phyloP scores from a whole-genome alignment of 2,113 vertebrate species.

The Hippocampus guttulatus region DNA sequence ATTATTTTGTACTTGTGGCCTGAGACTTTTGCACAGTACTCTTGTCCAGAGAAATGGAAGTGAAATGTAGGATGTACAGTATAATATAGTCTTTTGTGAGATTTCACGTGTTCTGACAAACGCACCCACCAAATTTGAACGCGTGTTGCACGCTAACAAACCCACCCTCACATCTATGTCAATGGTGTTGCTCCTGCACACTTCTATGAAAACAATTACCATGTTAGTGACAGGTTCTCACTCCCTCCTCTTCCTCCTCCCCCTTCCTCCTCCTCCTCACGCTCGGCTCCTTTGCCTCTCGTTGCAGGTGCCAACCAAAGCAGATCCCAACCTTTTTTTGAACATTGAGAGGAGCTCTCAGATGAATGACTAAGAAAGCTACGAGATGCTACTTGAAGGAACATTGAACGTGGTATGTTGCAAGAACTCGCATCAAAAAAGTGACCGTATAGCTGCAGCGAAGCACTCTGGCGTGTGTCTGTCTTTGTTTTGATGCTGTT shows the following conservation, averaged over 20 bases:
- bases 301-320: constrained; percentile 68
- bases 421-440: constrained; percentile 4
- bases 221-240: constrained; percentile 28
- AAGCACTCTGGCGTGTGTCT: neutral
- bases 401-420: constrained; percentile 53
- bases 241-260: constrained; percentile 25
- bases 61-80: too few species aligned
- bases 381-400: constrained; percentile 47
- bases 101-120: neutral
- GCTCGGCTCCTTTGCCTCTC: constrained; percentile 35
- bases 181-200: constrained; percentile 27
- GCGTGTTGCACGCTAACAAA: constrained; percentile 15
- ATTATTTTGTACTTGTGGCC: neutral
- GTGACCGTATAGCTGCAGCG: neutral
- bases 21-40: neutral
- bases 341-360: constrained; percentile 57
- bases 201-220: constrained; percentile 41
- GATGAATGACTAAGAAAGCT: constrained; percentile 44
- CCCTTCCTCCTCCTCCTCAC: constrained; percentile 24
- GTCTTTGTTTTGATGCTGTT: constrained; percentile 15
- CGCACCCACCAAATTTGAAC: neutral
- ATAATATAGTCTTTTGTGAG: neutral
- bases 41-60: too few species aligned
- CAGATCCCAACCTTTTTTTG: constrained; percentile 49
- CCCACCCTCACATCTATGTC: constrained; percentile 4